Evolutionary conservation across 2,113 vertebrate genomes (phyloP), one percentile per base, ranked within the genome.

Genomic region (Rattus rattus): DNA sequence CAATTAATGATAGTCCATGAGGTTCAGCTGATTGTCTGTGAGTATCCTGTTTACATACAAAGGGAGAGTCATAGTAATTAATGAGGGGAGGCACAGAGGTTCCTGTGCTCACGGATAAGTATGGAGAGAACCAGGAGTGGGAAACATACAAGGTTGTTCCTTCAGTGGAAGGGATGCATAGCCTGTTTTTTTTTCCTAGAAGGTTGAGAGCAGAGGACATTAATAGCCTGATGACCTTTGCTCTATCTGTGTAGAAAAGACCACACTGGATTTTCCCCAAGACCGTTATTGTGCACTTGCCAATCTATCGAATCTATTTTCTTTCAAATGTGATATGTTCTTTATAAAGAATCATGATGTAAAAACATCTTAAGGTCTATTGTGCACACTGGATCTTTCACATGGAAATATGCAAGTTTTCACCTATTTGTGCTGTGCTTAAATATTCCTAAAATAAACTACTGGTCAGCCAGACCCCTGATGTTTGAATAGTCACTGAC

Each of bases 11-110:
- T 70, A 17, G 67, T 70, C 67, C 2, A 36, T 70, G 33, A 70
- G 5, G 67, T 70, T 70, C 67, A 70, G 5, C 2, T 36, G 67
- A 70, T 16, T 6, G 6, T 49, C 59, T 77, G 33, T 43, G 63
- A 63, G 5, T 16, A 2, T 22, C 2, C 3, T 0, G 0, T 6
- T 14, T n/a, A 69, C 54, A 69, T 59, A n/a, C 1, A 26, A 30
- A 72, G 19, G 28, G 22, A 36, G 20, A 4, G 1, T 26, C 65
- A 12, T 33, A 43, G 2, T 7, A 56, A 10, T 20, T 10, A 12
- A 0, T 69, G 49, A 13, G 52, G 77, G 30, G 30, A 20, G 16
- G 47, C 30, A 20, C 30, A 79, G 28, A 54, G 17, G 30, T 54
- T 19, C 47, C 52, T 33, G 28, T 52, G 77, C 49, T 52, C 49